A percentile compares a stretch with the other conserved stretches of the same genome.
phyloP scores from a whole-genome alignment of 2,888 invertebrate genomes.

The Exocentrus adspersus region DNA sequence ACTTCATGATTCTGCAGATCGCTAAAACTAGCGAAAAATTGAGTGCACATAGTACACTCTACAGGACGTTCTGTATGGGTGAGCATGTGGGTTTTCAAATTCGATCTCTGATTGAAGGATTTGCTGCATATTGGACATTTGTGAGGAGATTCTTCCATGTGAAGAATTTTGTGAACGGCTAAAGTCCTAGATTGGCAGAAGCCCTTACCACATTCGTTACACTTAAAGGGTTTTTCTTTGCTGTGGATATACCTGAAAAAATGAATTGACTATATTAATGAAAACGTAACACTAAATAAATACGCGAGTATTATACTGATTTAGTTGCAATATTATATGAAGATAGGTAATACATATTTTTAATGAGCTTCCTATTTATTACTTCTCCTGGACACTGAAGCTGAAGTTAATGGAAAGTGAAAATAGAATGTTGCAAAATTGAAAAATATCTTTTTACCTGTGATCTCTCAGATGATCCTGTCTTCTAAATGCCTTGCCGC shows the following conservation, averaged over 20 bases:
- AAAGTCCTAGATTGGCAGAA: conserved; percentile 97
- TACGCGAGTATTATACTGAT: no score
- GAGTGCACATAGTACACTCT: conserved; percentile 57
- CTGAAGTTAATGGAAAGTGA: no score
- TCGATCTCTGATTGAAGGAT: conserved; percentile 92
- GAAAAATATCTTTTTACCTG: conserved; percentile 67
- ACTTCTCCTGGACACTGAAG: no score
- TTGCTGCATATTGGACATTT: conserved; percentile 90
- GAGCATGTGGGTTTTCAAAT: conserved; percentile 88
- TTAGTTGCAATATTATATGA: no score
- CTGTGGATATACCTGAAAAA: conserved; percentile 94
- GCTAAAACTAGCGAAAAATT: conserved; percentile 56
- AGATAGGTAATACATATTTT: no score
- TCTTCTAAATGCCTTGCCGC: conserved; percentile 93
- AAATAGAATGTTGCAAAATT: no score
- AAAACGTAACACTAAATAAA: no score
- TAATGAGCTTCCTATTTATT: no score
- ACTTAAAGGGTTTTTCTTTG: conserved; percentile 98
- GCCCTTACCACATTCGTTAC: conserved; percentile 95
- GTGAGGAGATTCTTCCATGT: conserved; percentile 93
- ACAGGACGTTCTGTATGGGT: conserved; percentile 80
- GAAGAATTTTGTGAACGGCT: conserved; percentile 94
- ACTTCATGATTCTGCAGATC: conserved; percentile 59
- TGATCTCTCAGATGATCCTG: conserved; percentile 94
- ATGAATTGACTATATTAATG: not conserved